Percentiles rank a stretch among this genome's conserved stretches.
Conservation (phyloP, 2,888 invertebrate genomes). For the Luperina testacea region DNA sequence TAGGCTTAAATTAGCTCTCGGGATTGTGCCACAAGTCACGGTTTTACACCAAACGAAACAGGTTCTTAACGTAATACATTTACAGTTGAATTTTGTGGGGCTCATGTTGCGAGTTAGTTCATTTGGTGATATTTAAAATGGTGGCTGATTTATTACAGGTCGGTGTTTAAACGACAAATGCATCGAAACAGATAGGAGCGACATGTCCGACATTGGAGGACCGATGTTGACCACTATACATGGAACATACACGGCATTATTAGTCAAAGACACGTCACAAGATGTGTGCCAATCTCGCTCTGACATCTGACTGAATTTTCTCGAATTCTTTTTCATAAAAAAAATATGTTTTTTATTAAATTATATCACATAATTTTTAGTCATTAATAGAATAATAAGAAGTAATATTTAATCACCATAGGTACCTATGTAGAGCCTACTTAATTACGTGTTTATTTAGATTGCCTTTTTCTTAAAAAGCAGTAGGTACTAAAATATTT, state of each 20-base stretch:
- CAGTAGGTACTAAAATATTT: slow-evolving; percentile 14
- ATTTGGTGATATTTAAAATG: slow-evolving; percentile 61
- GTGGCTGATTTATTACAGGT: slow-evolving; percentile 90
- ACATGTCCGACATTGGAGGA: slow-evolving; percentile 89
- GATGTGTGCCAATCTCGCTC: slow-evolving; percentile 67
- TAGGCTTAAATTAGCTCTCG: slow-evolving; percentile 86
- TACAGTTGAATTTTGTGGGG: slow-evolving; percentile 52
- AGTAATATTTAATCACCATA: background rate
- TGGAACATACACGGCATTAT: slow-evolving; percentile 76
- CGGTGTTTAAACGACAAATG: slow-evolving; percentile 91
- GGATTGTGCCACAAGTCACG: slow-evolving; percentile 58
- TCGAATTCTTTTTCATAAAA: background rate
- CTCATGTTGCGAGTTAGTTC: slow-evolving; percentile 60
- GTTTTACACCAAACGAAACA: slow-evolving; percentile 45
- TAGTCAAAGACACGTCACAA: slow-evolving; percentile 69
- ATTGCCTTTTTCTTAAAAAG: background rate
- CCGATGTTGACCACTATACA: slow-evolving; percentile 87
- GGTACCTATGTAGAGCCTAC: no score
- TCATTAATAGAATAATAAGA: background rate
- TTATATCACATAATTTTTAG: background rate
- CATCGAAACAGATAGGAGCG: slow-evolving; percentile 90
- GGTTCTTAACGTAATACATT: slow-evolving; percentile 47
- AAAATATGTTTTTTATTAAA: background rate
- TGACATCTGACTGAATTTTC: background rate
- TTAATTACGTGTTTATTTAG: background rate